Evolutionary conservation across 2,888 invertebrate genomes (phyloP), one percentile per base, ranked within the genome.

Genomic region (Pachymerium ferrugineum): DNA sequence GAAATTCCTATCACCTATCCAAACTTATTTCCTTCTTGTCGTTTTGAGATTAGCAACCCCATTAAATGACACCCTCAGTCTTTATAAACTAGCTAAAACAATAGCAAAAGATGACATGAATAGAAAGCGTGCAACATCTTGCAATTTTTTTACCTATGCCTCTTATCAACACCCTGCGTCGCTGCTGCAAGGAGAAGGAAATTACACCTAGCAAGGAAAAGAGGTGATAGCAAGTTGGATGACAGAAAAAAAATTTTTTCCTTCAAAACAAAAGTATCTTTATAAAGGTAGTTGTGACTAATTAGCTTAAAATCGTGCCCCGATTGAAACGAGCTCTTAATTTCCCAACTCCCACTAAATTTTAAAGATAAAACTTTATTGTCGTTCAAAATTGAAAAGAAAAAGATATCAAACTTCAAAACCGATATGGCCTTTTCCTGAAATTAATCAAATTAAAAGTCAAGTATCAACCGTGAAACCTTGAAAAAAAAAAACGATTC

Each of bases 41-140:
- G 10, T 10, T 10, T 22, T 22, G 47, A 62, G 62, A 62, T 62
- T 62, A 62, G 62, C 25, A 62, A n/a, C 62, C n/a, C n/a, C 47
- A 62, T 62, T 62, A 62, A 62, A 62, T 25, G 62, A 62, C 62
- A 62, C 62, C 62, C 62, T 62, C 62, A 25, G 62, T 62, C 62
- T 62, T 62, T 62, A 62, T 62, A 62, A 28, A 62, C 62, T 28
- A 14, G 25, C 4, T 22, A 62, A 62, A 62, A 62, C 62, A 62
- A 62, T 62, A 62, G 62, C 62, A 62, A 25, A n/a, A 10, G 69
- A 69, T 69, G 69, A 30, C 69, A 33, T 33, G 33, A 69, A 69
- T 69, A 16, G 31, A 31, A 25, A 19, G 69, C 30, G 19, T 69
- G 30, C 69, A 30, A 14, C 33, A 33, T 30, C 8, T 69, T 31